Base-by-base conservation (phyloP, 2,888 invertebrate genomes). In the Torymus tubicola region DNA sequence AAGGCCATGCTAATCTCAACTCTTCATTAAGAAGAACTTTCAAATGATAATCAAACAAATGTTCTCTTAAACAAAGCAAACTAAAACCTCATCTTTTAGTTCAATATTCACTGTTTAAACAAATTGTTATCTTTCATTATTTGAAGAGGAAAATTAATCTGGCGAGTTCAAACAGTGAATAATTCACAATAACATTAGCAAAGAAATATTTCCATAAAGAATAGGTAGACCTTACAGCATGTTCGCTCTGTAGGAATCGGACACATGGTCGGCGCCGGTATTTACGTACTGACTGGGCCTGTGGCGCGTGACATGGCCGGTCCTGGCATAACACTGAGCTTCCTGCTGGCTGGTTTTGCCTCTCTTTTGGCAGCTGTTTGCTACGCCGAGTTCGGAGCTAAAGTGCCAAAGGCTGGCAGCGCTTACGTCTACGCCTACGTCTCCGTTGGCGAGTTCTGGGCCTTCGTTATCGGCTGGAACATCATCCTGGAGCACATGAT, bases 401-500 rank as follows among this genome's bases (percentile, higher is more conserved):
- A 95, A 81, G 95, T 97, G 63, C 97, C 97, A 0, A 95, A 96
- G 91, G 97, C 97, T 2, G 97, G 98, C 0, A 97, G 97, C 63
- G 98, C 98, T 1, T 98, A 98, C 89, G 95, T 97, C 18, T 98
- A 98, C 91, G 97, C 97, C 8, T 98, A 98, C 88, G 96, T 97
- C 77, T 96, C 96, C 84, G 94, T 98, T 80, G 98, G 98, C 16
- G 98, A 98, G 90, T 96, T 98, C 88, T 96, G 96, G 95, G 98
- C 98, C 0, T 98, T 98, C 87, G 94, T 97, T 72, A 98, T 98
- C 86, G 98, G 98, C 31, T 98, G 98, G 98, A 98, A 97, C 89
- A 96, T 98, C 76, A 94, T 98, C 58, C 91, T 98, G 86, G 97
- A 97, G 88, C 96, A 97, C 88, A 96, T 97, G 95, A 95, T 97